Base-by-base conservation (phyloP, 2,888 invertebrate genomes). In the Malacosoma neustria region DNA sequence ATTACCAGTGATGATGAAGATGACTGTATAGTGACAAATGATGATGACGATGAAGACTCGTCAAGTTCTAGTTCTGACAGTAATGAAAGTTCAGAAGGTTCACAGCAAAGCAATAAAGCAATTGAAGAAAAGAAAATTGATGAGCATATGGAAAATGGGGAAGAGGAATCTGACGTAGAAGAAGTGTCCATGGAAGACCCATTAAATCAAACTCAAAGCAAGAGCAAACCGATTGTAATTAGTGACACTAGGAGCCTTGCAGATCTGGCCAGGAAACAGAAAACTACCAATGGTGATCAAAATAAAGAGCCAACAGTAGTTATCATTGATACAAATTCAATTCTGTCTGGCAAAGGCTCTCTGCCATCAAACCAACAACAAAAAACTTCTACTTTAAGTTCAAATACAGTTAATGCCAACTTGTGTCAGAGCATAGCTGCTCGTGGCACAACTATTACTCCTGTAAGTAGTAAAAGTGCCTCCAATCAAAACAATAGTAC, bases 241-340 rank as follows among this genome's bases (percentile, higher is more conserved):
- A 93, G 89, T 73, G 92, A 93, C 54, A 91, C 93, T 0, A 93
- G 92, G 70, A 87, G 89, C 37, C 75, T 92, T 42, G 91, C 89
- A 9, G 91, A 92, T 62, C 87, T 92, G 37, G 91, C 93, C 7
- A 82, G 89, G 13, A 91, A 91, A 60, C 77, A 76, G 51, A 49
- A 72, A 29, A 79, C 70, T 45, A 45, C 74, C 36, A 76, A 76
- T 55, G 67, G 72, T 4, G 74, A 76, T 46, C 87, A 87, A 46
- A 90, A 90, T 64, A 91, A 93, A 62, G 91, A 94, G 70, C 92
- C 93, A 1, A 93, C 93, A 4, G 87, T 95, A 53, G 93, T 94
- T 36, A 93, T 94, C 39, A 94, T 94, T 55, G 94, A 95, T 58
- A 94, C 94, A n/a, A 93, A 94, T 81, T 92, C 93, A 11, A 85